These are phyloP conservation scores for Oryzias dopingdopingensis DNA, from an alignment of 2,797 vertebrate genomes.

Conservation along the genomic window DNA sequence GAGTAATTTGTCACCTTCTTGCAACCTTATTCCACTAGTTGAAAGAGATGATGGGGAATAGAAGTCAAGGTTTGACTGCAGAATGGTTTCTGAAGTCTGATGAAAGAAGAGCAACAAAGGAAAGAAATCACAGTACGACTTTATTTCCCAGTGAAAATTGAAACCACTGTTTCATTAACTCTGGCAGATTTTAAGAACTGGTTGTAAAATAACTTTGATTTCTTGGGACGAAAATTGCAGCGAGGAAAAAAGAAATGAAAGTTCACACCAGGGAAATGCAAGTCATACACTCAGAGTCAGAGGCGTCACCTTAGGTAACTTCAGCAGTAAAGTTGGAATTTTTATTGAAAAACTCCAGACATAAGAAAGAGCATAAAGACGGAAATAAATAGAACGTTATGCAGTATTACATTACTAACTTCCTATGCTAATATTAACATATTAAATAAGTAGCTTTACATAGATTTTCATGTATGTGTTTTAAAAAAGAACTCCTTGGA, in stretches of 20 bases:
- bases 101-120: conserved; percentile 23
- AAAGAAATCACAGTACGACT: conserved; percentile 3
- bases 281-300: background rate
- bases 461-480: too few species aligned
- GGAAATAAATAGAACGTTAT: background rate
- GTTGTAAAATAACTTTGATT: conserved; percentile 19
- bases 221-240: conserved; percentile 7
- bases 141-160: conserved; percentile 19
- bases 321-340: background rate
- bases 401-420: too few species aligned
- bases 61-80: conserved; percentile 12
- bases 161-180: conserved; percentile 41
- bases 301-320: conserved; percentile 2
- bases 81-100: conserved; percentile 10
- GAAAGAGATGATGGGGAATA: conserved; percentile 23
- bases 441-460: too few species aligned
- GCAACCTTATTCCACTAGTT: conserved; percentile 28
- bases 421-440: too few species aligned
- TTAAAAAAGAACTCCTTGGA: too few species aligned
- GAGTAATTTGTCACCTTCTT: conserved; percentile 37
- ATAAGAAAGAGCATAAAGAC: background rate
- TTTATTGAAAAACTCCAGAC: conserved; percentile 6
- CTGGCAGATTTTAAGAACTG: conserved; percentile 15
- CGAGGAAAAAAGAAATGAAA: background rate
- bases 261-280: background rate